Conservation (phyloP, 2,797 vertebrate genomes). For the Ceryle rudis region DNA sequence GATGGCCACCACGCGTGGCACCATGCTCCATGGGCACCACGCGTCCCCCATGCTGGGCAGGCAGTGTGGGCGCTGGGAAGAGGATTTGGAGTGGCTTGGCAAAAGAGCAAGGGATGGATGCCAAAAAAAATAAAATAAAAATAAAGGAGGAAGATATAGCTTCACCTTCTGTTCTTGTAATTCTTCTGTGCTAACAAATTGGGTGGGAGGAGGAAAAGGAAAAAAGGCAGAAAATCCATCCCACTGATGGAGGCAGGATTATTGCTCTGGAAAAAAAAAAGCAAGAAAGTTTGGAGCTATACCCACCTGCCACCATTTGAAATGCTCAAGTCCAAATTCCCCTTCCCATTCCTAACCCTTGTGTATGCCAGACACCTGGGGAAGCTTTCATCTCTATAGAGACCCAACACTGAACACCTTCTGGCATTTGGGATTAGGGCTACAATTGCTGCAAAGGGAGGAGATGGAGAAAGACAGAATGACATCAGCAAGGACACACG, state of each 20-base stretch:
- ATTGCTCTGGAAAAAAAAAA: neutral
- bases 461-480: neutral
- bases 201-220: constrained; percentile 44
- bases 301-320: neutral
- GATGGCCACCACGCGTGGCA: neutral
- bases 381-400: neutral
- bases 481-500: rapidly evolving
- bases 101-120: constrained; percentile 33
- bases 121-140: neutral
- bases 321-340: neutral
- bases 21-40: rapidly evolving
- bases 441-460: neutral
- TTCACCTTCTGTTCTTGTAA: constrained; percentile 69
- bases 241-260: neutral
- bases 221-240: constrained; percentile 37
- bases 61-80: constrained; percentile 63
- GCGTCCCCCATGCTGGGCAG: neutral
- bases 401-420: neutral
- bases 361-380: neutral
- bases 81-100: constrained; percentile 35
- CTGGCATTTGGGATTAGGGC: neutral
- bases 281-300: neutral
- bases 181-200: constrained; percentile 35
- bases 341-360: neutral
- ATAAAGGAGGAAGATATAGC: constrained; percentile 35